Percentiles rank a stretch among this genome's conserved stretches.
These are phyloP conservation scores for Lepilemur septentrionalis DNA, from an alignment of 2,797 vertebrate species.

Conservation along the genomic window DNA sequence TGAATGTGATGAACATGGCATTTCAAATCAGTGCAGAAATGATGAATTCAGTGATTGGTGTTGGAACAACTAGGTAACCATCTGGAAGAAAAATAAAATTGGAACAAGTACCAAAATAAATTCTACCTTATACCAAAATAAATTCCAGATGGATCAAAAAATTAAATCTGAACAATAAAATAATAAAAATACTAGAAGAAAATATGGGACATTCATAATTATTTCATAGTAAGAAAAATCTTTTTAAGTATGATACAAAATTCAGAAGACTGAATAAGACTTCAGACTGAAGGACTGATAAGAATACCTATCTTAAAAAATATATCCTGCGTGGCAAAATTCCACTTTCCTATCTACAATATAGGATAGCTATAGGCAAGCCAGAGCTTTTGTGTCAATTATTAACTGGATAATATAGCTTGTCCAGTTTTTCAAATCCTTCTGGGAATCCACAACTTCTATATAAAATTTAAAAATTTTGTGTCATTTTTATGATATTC, in stretches of 20 bases:
- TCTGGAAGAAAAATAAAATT: conserved; percentile 67
- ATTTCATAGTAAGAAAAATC: conserved; percentile 1
- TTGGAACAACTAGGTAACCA: conserved; percentile 47
- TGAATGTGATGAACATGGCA: conserved; percentile 9
- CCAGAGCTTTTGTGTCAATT: background rate
- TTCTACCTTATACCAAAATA: conserved; percentile 65
- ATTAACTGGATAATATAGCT: background rate
- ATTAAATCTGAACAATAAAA: conserved; percentile 48
- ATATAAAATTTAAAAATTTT: background rate
- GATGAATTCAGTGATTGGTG: conserved; percentile 26
- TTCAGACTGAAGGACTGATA: background rate
- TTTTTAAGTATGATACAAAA: background rate
- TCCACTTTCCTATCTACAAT: background rate
- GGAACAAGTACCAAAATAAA: background rate
- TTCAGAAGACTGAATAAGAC: background rate
- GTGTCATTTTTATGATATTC: background rate
- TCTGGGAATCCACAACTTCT: background rate
- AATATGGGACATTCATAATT: conserved; percentile 6
- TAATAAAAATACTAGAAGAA: conserved; percentile 64
- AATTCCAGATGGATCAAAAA: conserved; percentile 45
- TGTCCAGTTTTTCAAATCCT: background rate
- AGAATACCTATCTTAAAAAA: background rate
- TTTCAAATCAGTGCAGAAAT: conserved; percentile 23
- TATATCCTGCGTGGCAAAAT: background rate
- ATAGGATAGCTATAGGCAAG: background rate